Evolutionary conservation across 1,140 invertebrate species (phyloP), one percentile per base, ranked within the genome.

Genomic region (Pristionchus pacificus): DNA sequence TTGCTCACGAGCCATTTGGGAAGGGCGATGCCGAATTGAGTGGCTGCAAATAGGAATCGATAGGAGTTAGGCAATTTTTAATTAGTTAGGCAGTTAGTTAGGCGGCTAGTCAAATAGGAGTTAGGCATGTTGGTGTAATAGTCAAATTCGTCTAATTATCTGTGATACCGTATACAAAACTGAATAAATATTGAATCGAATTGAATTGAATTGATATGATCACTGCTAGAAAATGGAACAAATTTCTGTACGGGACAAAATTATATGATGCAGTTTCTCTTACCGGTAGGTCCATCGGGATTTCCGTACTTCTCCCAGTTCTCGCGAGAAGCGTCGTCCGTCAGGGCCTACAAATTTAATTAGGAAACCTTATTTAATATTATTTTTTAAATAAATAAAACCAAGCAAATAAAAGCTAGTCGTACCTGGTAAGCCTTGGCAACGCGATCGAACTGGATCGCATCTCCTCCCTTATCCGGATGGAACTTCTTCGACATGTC

Each of bases 1-100:
- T 97, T 95, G 83, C 98, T 95, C n/a, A 99, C 93, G 85, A 99
- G 97, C 96, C 96, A 99, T 66, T 95, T 97, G 25, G 97, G 97
- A 59, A 99, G 86, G 58, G 96, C 97, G 84, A 99, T 99, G 75
- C 97, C 96, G 89, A 98, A 98, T 79, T 92, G 93, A 89, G 95
- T 97, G 27, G 93, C 94, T 87, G 71, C 62, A 85, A 84, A 70
- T 71, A 68, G 73, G 77, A 28, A 65, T 62, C 15, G 27, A 24
- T 68, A 10, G 64, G 19, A 49, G 64, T 13, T 0, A 13, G 25
- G 71, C 6, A 13, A 72, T 6, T 27, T 64, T 14, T 24, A 71
- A 2, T 19, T 33, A 74, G 1, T 27, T 19, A 24, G 3, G n/a
- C 69, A 71, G 14, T 14, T 71, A 71, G 27, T 24, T 13, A 72